Conservation (phyloP, 2,797 vertebrate genomes). For the Aulostomus chinensis region DNA sequence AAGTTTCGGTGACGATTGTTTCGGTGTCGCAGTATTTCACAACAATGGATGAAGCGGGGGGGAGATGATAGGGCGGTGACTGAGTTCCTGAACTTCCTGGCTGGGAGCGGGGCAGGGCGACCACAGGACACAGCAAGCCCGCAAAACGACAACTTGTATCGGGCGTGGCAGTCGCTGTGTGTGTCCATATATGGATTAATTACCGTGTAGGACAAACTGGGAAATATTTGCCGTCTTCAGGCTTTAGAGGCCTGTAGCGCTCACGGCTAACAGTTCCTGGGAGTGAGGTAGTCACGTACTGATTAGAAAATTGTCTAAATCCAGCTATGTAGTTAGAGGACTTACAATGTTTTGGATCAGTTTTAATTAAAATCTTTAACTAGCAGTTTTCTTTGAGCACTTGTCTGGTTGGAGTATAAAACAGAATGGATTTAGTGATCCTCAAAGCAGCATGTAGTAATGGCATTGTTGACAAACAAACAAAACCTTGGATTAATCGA, state of each 20-base stretch:
- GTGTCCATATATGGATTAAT: conserved; percentile 72
- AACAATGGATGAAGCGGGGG: conserved; percentile 65
- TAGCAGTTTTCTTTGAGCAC: no score
- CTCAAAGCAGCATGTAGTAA: no score
- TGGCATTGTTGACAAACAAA: no score
- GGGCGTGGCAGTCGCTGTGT: conserved; percentile 54
- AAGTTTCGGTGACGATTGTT: conserved; percentile 65
- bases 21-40: conserved; percentile 60
- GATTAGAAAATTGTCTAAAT: no score
- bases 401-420: no score
- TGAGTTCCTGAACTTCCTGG: conserved; percentile 70
- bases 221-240: neutral
- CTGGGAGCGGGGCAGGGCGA: conserved; percentile 40
- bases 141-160: conserved; percentile 44
- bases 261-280: neutral
- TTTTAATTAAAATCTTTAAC: no score
- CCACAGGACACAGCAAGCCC: conserved; percentile 52
- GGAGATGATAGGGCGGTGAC: conserved; percentile 62
- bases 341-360: no score
- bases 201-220: conserved; percentile 5
- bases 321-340: no score
- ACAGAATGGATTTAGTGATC: no score
- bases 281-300: no score
- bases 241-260: no score
- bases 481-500: no score